Evolutionary conservation across 2,113 vertebrate genomes (phyloP).

Genomic region (Jacana jacana): DNA sequence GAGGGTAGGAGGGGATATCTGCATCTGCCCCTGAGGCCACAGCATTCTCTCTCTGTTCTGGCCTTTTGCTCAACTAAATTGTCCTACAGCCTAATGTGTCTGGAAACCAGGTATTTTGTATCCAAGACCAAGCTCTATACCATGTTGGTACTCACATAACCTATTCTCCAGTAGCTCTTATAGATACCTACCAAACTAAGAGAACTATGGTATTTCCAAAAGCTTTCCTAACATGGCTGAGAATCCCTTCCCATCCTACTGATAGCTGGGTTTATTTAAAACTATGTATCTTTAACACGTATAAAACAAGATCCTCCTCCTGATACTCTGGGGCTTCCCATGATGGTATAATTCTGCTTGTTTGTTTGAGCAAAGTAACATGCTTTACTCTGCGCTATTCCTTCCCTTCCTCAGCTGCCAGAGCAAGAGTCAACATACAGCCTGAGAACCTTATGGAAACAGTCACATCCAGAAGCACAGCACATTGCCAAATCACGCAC

Average conservation of each 20-base stretch:
- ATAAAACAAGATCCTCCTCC: background rate
- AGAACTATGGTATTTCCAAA: background rate
- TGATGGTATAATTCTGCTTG: background rate
- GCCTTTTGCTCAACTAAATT: background rate
- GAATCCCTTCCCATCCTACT: background rate
- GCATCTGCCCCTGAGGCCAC: background rate
- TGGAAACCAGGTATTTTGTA: background rate
- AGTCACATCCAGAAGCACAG: background rate
- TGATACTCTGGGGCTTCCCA: background rate
- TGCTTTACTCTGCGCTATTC: rapidly evolving
- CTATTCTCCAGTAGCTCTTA: too few relatives aligned
- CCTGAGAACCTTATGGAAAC: rapidly evolving
- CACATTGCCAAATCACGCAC: background rate
- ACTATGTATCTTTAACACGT: background rate
- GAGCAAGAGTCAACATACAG: background rate
- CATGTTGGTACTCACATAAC: background rate
- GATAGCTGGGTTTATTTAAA: background rate
- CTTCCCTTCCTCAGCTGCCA: background rate
- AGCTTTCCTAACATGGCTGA: background rate
- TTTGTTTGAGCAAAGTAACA: background rate
- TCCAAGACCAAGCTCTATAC: background rate
- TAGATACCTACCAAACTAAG: too few relatives aligned
- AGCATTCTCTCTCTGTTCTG: background rate
- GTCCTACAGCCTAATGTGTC: background rate
- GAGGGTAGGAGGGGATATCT: background rate